Evolutionary conservation across 2,113 vertebrate genomes (phyloP).

Genomic region (Ailurus styani): DNA sequence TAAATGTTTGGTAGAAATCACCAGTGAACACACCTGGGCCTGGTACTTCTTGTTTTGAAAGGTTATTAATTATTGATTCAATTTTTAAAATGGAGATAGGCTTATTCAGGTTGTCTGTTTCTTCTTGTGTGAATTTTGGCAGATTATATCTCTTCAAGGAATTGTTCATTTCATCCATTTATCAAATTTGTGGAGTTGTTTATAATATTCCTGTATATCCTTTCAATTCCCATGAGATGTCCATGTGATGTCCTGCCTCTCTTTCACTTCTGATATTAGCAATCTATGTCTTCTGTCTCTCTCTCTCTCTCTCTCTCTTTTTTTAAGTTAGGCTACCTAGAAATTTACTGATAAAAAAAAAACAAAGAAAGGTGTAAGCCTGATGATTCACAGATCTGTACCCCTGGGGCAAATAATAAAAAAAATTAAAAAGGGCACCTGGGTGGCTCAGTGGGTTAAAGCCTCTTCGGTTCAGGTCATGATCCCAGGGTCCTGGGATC

Average conservation of each 20-base stretch:
- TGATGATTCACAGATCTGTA: too few species aligned
- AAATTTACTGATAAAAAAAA: not conserved
- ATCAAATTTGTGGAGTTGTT: not conserved
- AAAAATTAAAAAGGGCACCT: too few species aligned
- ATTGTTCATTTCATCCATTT: not conserved
- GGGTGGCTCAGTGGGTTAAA: too few species aligned
- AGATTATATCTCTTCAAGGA: not conserved
- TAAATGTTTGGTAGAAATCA: not conserved
- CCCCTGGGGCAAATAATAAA: too few species aligned
- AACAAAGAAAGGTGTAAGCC: too few species aligned
- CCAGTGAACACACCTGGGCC: not conserved
- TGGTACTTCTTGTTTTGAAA: not conserved
- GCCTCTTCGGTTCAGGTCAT: too few species aligned
- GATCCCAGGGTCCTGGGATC: too few species aligned
- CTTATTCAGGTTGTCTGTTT: not conserved
- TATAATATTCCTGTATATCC: not conserved
- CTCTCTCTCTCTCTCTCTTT: not conserved
- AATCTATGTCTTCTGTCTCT: not conserved
- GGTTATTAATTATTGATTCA: not conserved
- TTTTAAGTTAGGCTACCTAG: not conserved
- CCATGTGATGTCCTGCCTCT: not conserved
- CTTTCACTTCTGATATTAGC: not conserved
- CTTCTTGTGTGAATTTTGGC: not conserved
- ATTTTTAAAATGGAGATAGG: not conserved
- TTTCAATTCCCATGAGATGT: not conserved